Conservation (phyloP, 1,140 invertebrate species). For the Dendroctonus valens region DNA sequence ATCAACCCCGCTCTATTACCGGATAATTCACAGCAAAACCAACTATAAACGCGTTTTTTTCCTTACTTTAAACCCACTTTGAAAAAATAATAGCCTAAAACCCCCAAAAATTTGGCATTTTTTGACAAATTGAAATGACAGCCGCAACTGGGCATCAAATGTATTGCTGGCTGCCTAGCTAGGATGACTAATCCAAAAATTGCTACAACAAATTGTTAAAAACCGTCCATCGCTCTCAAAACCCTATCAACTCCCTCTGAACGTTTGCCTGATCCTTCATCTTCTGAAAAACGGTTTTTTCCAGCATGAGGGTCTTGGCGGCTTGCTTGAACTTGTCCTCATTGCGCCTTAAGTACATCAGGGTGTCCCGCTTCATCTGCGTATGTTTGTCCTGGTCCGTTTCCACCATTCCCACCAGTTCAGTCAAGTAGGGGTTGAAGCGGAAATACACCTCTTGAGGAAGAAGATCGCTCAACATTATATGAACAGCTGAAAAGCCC, state of each 20-base stretch:
- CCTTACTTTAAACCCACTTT: no score
- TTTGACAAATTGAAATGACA: no score
- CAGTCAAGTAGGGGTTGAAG: conserved; percentile 87
- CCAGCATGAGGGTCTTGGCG: conserved; percentile 53
- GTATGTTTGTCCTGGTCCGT: conserved; percentile 66
- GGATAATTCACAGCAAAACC: no score
- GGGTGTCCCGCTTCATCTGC: conserved; percentile 64
- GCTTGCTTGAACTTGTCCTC: conserved; percentile 69
- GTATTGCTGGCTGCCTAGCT: no score
- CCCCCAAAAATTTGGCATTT: no score
- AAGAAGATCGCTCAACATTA: conserved; percentile 77
- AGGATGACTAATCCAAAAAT: no score
- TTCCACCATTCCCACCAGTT: conserved; percentile 82
- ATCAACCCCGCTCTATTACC: no score
- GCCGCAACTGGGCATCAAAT: no score
- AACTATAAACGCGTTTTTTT: no score
- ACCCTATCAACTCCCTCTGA: conserved; percentile 32
- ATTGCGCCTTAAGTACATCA: conserved; percentile 75
- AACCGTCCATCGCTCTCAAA: conserved; percentile 10
- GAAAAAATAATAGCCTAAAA: no score
- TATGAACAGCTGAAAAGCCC: conserved; percentile 68
- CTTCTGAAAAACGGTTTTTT: conserved; percentile 51
- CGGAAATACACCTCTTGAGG: conserved; percentile 78
- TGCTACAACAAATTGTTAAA: no score
- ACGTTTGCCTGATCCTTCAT: conserved; percentile 52